Evolutionary conservation across 2,888 invertebrate genomes (phyloP).

Genomic region (Phengaris alcon): DNA sequence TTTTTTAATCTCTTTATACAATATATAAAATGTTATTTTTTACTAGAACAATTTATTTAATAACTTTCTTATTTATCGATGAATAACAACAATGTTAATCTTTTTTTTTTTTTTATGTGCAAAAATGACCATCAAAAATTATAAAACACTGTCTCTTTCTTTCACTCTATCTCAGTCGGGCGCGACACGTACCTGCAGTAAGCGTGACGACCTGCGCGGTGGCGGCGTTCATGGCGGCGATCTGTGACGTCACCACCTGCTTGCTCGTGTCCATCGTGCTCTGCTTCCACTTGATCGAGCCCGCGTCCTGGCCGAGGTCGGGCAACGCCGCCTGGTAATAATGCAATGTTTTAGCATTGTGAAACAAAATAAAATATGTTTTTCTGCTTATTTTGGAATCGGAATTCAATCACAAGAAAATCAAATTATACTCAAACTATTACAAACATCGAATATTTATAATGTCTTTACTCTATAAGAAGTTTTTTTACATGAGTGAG

Average conservation of each 20-base stretch:
- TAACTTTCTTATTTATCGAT: too few relatives aligned
- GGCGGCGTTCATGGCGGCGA: constrained; percentile 99
- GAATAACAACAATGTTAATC: too few relatives aligned
- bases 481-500: background rate
- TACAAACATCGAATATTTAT: too few relatives aligned
- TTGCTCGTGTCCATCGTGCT: constrained; percentile 95
- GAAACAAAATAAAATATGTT: background rate
- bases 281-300: constrained; percentile 95
- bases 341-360: background rate
- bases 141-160: background rate
- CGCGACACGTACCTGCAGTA: constrained; percentile 81
- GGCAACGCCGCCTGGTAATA: constrained; percentile 58
- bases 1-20: background rate
- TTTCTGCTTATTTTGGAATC: background rate
- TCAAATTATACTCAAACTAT: too few relatives aligned
- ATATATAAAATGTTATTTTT: background rate
- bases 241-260: constrained; percentile 97
- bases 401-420: too few relatives aligned
- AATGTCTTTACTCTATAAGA: too few relatives aligned
- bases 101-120: too few relatives aligned
- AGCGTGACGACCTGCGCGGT: constrained; percentile 97
- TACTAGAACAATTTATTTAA: too few relatives aligned
- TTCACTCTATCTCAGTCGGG: background rate
- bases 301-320: constrained; percentile 89
- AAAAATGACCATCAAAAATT: too few relatives aligned